phyloP scores from a whole-genome alignment of 2,113 vertebrate genomes.

The Burhinus bistriatus region DNA sequence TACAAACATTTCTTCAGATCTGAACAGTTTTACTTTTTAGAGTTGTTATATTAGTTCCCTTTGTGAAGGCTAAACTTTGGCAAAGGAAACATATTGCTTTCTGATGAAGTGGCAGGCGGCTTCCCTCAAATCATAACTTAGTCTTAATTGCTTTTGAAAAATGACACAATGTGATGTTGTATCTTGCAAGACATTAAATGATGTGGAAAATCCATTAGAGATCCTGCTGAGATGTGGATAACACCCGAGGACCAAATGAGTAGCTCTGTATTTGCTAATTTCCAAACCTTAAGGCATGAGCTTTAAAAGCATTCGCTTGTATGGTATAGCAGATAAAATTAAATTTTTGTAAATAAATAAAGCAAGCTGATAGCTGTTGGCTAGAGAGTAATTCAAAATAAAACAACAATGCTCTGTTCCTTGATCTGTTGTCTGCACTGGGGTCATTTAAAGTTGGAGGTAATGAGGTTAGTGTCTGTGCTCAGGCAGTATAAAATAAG shows the following conservation, averaged over 20 bases:
- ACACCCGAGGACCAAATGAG: neutral
- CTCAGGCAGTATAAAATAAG: neutral
- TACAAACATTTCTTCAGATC: neutral
- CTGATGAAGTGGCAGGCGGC: neutral
- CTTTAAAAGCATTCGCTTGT: neutral
- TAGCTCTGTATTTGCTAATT: neutral
- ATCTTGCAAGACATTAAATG: constrained; percentile 12
- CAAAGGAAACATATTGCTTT: neutral
- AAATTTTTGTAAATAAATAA: neutral
- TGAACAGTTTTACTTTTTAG: neutral
- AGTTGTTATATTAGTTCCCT: accelerated
- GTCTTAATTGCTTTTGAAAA: constrained; percentile 53
- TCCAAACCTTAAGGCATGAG: neutral
- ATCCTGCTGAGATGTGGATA: constrained; percentile 43
- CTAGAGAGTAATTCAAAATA: neutral
- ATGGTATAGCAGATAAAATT: neutral
- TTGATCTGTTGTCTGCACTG: neutral
- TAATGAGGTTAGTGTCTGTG: neutral
- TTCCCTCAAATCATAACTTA: neutral
- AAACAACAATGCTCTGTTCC: neutral
- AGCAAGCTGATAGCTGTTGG: neutral
- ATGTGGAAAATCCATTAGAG: constrained; percentile 61
- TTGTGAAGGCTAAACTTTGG: neutral
- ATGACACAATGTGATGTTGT: neutral
- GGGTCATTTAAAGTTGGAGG: neutral